These are phyloP conservation scores for Marmota monax DNA, from an alignment of 2,113 vertebrate species.

Conservation along the genomic window DNA sequence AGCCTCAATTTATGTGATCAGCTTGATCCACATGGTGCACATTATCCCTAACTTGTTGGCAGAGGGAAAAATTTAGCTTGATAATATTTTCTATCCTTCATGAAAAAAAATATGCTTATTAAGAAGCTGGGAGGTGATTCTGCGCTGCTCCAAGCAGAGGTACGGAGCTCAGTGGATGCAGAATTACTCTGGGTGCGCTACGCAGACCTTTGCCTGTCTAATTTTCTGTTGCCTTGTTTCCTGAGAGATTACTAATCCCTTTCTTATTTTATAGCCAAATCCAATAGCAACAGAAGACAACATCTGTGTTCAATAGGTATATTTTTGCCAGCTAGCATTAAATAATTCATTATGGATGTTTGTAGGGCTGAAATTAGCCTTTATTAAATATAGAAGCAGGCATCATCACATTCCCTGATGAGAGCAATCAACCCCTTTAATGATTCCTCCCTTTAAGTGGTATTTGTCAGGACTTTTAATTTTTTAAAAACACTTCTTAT, in stretches of 20 bases:
- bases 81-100: constrained; percentile 60
- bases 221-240: constrained; percentile 40
- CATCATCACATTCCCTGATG: constrained; percentile 60
- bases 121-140: not conserved
- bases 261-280: constrained; percentile 65
- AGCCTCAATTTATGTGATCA: constrained; percentile 82
- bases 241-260: constrained; percentile 60
- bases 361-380: constrained; percentile 70
- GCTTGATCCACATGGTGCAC: constrained; percentile 70
- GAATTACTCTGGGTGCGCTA: not conserved
- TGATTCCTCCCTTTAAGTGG: constrained; percentile 40
- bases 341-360: constrained; percentile 78
- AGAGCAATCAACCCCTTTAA: constrained; percentile 60
- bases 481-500: not conserved
- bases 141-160: not conserved
- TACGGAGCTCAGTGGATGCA: not conserved
- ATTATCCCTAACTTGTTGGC: constrained; percentile 81
- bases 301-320: constrained; percentile 75
- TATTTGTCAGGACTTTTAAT: constrained; percentile 34
- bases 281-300: constrained; percentile 59
- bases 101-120: constrained; percentile 68
- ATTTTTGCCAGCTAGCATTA: constrained; percentile 74
- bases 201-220: not conserved
- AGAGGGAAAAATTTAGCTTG: constrained; percentile 77
- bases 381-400: constrained; percentile 80